These are phyloP conservation scores for Rhadina sibilatrix DNA, from an alignment of 2,113 vertebrate species.

Conservation along the genomic window DNA sequence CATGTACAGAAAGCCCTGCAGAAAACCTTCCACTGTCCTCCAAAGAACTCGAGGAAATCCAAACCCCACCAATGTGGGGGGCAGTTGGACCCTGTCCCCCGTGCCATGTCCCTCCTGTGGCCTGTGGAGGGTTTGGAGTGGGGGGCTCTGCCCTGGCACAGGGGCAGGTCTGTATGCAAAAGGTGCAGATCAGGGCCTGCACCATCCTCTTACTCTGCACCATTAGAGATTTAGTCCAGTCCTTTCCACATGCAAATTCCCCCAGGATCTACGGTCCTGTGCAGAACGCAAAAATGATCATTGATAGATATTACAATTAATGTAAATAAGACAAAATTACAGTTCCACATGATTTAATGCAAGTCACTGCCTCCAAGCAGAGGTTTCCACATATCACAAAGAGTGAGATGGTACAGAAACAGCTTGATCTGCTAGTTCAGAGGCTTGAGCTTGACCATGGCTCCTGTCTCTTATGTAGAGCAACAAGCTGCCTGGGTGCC, in stretches of 20 bases:
- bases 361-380: neutral
- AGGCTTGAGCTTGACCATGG: neutral
- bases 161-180: neutral
- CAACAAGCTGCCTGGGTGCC: neutral
- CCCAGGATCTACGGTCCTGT: neutral
- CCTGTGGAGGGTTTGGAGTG: accelerated
- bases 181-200: neutral
- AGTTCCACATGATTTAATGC: neutral
- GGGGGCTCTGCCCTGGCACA: neutral
- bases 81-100: neutral
- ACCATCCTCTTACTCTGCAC: neutral
- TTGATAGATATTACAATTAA: neutral
- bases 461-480: neutral
- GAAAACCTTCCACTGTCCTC: neutral
- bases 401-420: neutral
- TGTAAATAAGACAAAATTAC: neutral
- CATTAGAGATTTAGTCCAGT: neutral
- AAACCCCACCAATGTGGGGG: neutral
- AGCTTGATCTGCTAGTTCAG: neutral
- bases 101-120: accelerated
- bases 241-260: neutral
- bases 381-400: accelerated
- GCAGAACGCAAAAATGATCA: neutral
- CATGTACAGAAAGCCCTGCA: neutral
- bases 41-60: neutral